Base-by-base conservation (phyloP, 2,797 vertebrate genomes). In the Limosa lapponica region DNA sequence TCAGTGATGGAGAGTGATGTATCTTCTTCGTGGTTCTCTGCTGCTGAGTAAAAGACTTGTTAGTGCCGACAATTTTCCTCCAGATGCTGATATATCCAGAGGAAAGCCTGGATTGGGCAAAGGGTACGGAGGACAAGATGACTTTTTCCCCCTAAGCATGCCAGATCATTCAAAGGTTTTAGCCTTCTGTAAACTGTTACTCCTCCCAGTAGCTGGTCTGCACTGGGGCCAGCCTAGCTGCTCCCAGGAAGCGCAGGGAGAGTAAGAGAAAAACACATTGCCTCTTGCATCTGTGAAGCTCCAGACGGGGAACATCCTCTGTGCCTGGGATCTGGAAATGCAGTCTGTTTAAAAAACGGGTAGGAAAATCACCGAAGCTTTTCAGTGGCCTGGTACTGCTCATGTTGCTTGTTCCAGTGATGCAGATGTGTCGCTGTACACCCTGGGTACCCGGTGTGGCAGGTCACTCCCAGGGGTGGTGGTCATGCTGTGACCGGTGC, bases 281-380 rank as follows among this genome's bases (percentile, higher is more conserved):
- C 48, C 32, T 86, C 70, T 72, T 87, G 61, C 79, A 89, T 93
- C 90, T 94, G 95, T 82, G 92, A 88, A 57, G n/a, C 54, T 94
- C 95, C 95, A 96, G 86, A 97, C 2, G 55, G 89, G 0, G 39
- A 91, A 85, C 67, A 93, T 95, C 91, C 16, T 91, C 82, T 55
- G 25, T 7, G 54, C 72, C 87, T 93, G 93, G 49, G 49, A 93
- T 93, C 90, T 87, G 94, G 79, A 92, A 88, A 88, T 4, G 52
- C 92, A 93, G 80, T 92, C 94, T 94, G 88, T 91, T 96, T 86
- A 11, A 83, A 91, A 24, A 70, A 71, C 69, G 54, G 7, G 3
- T 19, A 93, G 58, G 62, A 95, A 94, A 79, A 88, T 58, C 69
- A 48, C 19, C 1, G 2, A n/a, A 86, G 44, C 37, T 94, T 91